A percentile compares a stretch with the other conserved stretches of the same genome.
Evolutionary conservation across 2,797 vertebrate genomes (phyloP).

Genomic region (Lagocephalus sceleratus): DNA sequence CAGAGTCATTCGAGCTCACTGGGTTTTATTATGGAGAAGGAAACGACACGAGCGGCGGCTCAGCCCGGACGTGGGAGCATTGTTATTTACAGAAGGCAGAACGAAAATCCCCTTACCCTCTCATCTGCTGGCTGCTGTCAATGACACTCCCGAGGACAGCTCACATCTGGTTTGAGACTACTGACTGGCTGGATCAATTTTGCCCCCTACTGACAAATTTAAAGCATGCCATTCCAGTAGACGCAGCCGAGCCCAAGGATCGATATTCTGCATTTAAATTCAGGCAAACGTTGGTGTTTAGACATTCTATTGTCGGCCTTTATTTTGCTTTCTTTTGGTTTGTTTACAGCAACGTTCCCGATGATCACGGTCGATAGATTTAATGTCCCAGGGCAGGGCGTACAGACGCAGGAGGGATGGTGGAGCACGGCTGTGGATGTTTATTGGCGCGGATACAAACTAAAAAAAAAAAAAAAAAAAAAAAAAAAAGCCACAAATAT

Average conservation of each 20-base stretch:
- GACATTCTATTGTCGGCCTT: background rate
- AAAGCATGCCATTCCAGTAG: slow-evolving; percentile 26
- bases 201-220: slow-evolving; percentile 69
- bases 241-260: slow-evolving; percentile 10
- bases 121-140: slow-evolving; percentile 13
- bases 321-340: background rate
- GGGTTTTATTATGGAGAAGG: slow-evolving; percentile 1
- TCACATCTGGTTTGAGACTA: slow-evolving; percentile 38
- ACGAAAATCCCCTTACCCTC: slow-evolving; percentile 10
- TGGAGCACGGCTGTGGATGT: background rate
- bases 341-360: background rate
- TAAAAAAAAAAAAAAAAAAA: no score
- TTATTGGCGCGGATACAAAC: no score
- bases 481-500: no score
- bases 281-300: background rate
- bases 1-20: background rate
- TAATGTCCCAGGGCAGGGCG: slow-evolving; percentile 4
- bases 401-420: slow-evolving; percentile 12
- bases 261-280: slow-evolving; percentile 13
- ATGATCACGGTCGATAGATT: slow-evolving; percentile 5
- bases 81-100: slow-evolving; percentile 9
- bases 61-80: background rate
- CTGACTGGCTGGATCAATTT: slow-evolving; percentile 59
- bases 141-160: slow-evolving; percentile 17
- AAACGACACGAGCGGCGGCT: slow-evolving; percentile 2